Evolutionary conservation across 2,888 invertebrate species (phyloP), one percentile per base, ranked within the genome.

Genomic region (Hylaea fasciaria): DNA sequence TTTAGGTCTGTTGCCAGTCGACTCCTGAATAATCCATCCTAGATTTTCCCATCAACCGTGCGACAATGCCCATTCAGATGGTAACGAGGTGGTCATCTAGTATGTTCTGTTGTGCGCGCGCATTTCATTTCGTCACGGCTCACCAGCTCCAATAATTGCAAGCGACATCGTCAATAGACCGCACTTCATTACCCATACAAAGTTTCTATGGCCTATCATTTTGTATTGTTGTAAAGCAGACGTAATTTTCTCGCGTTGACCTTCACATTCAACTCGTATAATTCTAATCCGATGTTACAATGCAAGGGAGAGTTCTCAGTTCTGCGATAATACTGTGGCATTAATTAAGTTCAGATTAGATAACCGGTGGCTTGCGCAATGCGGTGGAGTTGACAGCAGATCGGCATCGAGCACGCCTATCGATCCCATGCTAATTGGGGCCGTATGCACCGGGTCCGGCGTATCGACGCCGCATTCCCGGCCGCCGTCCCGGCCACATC

Each of bases 361-460:
- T 89, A 89, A 81, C 74, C 71, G 73, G 74, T 72, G 73, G 80
- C 76, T 83, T 83, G 87, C 83, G 89, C 89, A 86, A 82, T 85
- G 87, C 84, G 75, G 79, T 74, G 79, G 77, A 78, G 85, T 74
- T 85, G 89, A 89, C 89, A 85, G 81, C 73, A 84, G 89, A 89
- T 89, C 87, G 84, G 81, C 84, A 87, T 88, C 91, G 83, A 76
- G 78, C 81, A 83, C 80, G 85, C 85, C 91, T 88, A 89, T 91
- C 92, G 91, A 90, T 88, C 84, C 88, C 91, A 88, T 89, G 89
- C 92, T 92, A 92, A 92, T 92, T 92, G 92, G 92, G 80, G 82
- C 77, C 81, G 82, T 72, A 75, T 75, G 82, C 74, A 76, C 76
- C 79, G 77, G 61, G 32, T 32, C 46, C 83, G 77, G 78, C 83